Conservation (phyloP, 2,888 invertebrate species). For the Lottia scabra region DNA sequence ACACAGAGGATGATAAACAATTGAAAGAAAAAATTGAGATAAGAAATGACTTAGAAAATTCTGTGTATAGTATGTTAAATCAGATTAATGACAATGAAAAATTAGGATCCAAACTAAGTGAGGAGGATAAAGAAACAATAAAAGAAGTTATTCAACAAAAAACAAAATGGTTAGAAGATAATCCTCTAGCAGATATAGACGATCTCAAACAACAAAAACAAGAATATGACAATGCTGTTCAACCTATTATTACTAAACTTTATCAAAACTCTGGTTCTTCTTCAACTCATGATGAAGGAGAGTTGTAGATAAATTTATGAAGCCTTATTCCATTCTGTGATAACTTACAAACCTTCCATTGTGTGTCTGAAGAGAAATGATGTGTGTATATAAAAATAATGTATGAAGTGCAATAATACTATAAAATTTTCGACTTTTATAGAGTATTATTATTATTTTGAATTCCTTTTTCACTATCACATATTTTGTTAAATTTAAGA, state of each 20-base stretch:
- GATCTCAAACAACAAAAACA: slow-evolving; percentile 95
- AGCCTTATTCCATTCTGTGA: no score
- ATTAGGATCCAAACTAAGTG: slow-evolving; percentile 87
- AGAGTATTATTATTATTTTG: no score
- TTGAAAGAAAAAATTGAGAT: slow-evolving; percentile 86
- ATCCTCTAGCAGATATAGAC: slow-evolving; percentile 90
- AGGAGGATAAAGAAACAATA: slow-evolving; percentile 92
- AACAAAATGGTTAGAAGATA: slow-evolving; percentile 97
- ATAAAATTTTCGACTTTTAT: no score
- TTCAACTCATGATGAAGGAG: neutral
- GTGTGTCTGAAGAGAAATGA: no score
- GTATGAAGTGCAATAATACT: no score
- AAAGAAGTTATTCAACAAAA: slow-evolving; percentile 92
- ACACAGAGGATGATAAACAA: slow-evolving; percentile 98
- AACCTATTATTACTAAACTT: slow-evolving; percentile 94
- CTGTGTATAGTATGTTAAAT: slow-evolving; percentile 97
- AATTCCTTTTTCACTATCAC: no score
- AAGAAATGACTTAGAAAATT: slow-evolving; percentile 92
- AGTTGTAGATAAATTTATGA: neutral
- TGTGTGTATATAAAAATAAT: no score
- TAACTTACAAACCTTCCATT: no score
- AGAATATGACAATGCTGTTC: slow-evolving; percentile 91
- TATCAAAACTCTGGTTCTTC: slow-evolving; percentile 82
- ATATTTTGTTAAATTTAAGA: no score
- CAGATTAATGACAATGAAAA: slow-evolving; percentile 97